Base-by-base conservation (phyloP, 2,113 vertebrate species). In the Pycnonotus jocosus region DNA sequence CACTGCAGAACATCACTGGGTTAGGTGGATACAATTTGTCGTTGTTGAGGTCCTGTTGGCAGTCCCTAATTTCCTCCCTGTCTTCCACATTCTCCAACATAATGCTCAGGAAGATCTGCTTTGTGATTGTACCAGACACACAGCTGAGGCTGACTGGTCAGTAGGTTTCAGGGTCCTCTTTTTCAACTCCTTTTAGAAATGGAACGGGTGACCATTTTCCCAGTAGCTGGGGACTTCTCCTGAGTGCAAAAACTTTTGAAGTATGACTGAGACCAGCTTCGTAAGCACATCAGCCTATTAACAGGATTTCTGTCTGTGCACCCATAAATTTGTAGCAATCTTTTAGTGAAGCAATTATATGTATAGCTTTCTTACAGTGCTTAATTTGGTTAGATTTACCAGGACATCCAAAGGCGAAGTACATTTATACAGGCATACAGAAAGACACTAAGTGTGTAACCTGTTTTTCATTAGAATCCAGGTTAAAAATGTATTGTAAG, bases 221-320 rank as follows among this genome's bases (percentile, higher is more conserved):
- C 30, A 23, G 37, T 53, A 37, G 33, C 0, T 38, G 18, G 11
- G 8, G 9, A 20, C 37, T 82, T 88, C 0, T 1, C 3, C 20
- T 61, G 20, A 33, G 18, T 57, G 20, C 5, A 10, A 9, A 44
- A 51, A 45, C 27, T 56, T 66, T 47, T 70, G 15, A 70, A 47
- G 57, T 61, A 37, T 1, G 2, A 22, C 37, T 81, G 23, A 57
- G 56, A 81, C 7, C 74, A 31, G 14, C 37, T 70, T 74, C 8
- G 0, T 6, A 66, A 33, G 30, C 54, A 10, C 7, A 35, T 7
- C 14, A 82, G 12, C 8, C 51, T 47, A 16, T 68, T 80, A 76
- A 27, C 24, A 21, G 37, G 12, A 58, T 77, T 81, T 91, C 40
- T 64, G 25, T 76, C 30, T 38, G 22, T 28, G n/a, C 4, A 48